Evolutionary conservation across 30 jellyfish, hydroid and myxozoan genomes (phyloP).

Genomic region (Pelagia noctiluca): DNA sequence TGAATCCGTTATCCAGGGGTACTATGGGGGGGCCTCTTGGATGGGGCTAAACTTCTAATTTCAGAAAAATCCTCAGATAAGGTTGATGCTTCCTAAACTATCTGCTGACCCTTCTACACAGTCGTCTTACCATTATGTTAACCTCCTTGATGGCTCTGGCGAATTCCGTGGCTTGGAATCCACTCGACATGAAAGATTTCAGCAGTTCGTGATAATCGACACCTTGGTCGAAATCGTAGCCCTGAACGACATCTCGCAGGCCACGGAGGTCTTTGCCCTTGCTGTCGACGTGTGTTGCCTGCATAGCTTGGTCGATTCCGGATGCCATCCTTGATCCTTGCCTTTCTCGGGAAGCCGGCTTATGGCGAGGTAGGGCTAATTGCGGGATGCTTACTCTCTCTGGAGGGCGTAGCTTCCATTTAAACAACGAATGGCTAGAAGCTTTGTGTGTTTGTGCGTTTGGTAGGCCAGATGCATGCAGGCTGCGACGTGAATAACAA

Average conservation of each 20-base stretch:
- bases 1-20: not conserved
- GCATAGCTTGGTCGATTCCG: slow-evolving; percentile 29
- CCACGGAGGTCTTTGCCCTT: slow-evolving; percentile 11
- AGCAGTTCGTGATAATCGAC: slow-evolving; percentile 78
- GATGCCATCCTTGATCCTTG: too few relatives aligned
- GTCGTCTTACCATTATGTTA: slow-evolving; percentile 81
- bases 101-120: too few relatives aligned
- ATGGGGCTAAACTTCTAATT: not conserved
- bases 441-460: too few relatives aligned
- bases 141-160: slow-evolving; percentile 90
- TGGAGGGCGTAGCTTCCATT: too few relatives aligned
- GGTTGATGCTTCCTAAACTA: too few relatives aligned
- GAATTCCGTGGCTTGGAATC: slow-evolving; percentile 95
- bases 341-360: too few relatives aligned
- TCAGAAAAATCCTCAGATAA: not conserved
- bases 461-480: too few relatives aligned
- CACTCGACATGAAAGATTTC: slow-evolving; percentile 67
- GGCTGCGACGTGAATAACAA: too few relatives aligned
- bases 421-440: too few relatives aligned
- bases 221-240: slow-evolving; percentile 93
- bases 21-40: not conserved
- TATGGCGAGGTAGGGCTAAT: too few relatives aligned
- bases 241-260: slow-evolving; percentile 67
- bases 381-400: too few relatives aligned
- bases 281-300: slow-evolving; percentile 62